phyloP scores from a whole-genome alignment of 92 coral and sea anemone species.

The Diadumene lineata region DNA sequence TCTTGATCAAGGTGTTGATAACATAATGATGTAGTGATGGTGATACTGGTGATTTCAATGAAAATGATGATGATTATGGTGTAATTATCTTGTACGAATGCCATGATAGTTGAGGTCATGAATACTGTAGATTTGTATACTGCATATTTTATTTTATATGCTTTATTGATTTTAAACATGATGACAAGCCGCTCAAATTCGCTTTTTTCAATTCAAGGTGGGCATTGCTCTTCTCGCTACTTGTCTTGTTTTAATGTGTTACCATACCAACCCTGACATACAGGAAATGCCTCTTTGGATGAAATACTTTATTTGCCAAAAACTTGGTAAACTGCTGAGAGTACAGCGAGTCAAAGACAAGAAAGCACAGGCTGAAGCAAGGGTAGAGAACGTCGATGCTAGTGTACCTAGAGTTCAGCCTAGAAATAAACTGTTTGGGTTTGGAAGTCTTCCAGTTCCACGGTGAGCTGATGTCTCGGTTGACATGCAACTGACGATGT shows the following conservation, averaged over 20 bases:
- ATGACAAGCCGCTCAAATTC: not conserved
- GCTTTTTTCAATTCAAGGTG: conserved; percentile 42
- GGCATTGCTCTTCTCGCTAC: conserved; percentile 88
- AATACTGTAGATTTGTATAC: too few relatives aligned
- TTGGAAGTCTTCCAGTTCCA: conserved; percentile 29
- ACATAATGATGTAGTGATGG: too few relatives aligned
- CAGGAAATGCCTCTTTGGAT: conserved; percentile 88
- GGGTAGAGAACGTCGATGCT: conserved; percentile 5
- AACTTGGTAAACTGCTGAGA: conserved; percentile 65
- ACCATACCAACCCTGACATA: conserved; percentile 78
- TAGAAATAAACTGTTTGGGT: conserved; percentile 31
- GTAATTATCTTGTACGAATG: too few relatives aligned
- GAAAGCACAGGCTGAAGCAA: conserved; percentile 19
- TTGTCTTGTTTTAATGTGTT: conserved; percentile 75
- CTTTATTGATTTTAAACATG: not conserved
- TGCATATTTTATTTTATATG: too few relatives aligned
- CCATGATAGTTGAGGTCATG: too few relatives aligned
- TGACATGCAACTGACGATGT: not conserved
- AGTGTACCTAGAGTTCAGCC: conserved; percentile 19
- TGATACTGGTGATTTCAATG: too few relatives aligned
- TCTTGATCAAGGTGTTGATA: not conserved
- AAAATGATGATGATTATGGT: too few relatives aligned
- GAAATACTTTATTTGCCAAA: conserved; percentile 59
- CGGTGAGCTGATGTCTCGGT: conserved; percentile 15
- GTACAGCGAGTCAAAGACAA: conserved; percentile 45